Percentiles rank a stretch among this genome's conserved stretches.
These are phyloP conservation scores for Thunnus maccoyii DNA, from an alignment of 2,113 vertebrate genomes.

Conservation along the genomic window DNA sequence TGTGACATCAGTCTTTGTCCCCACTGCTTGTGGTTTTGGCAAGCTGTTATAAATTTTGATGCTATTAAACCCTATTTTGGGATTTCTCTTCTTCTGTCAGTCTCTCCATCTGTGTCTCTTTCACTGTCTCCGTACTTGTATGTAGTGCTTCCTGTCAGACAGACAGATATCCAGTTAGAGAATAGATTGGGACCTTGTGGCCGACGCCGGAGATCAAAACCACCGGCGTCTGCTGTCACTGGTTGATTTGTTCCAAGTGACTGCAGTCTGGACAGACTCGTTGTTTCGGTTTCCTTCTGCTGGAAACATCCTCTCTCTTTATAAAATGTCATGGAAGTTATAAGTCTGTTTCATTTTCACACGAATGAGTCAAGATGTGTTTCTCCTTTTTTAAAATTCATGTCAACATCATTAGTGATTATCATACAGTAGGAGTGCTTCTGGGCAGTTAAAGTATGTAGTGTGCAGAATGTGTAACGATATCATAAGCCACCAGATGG, in stretches of 20 bases:
- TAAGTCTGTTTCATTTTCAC: conserved; percentile 11
- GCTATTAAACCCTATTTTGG: neutral
- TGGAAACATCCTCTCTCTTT: conserved; percentile 13
- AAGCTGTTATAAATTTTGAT: conserved; percentile 17
- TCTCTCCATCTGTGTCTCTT: conserved; percentile 35
- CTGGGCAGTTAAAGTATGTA: neutral
- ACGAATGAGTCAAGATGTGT: neutral
- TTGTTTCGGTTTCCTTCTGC: conserved; percentile 11
- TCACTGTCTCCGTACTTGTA: conserved; percentile 13
- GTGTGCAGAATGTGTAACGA: conserved; percentile 39
- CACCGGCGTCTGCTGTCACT: conserved; percentile 25
- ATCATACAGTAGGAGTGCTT: neutral
- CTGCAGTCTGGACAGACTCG: conserved; percentile 33
- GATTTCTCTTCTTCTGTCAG: neutral
- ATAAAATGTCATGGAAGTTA: conserved; percentile 6
- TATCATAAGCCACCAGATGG: conserved; percentile 73
- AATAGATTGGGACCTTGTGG: conserved; percentile 47
- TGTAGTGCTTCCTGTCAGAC: conserved; percentile 35
- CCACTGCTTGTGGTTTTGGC: neutral
- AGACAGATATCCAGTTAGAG: conserved; percentile 50
- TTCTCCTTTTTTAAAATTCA: neutral
- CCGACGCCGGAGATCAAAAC: conserved; percentile 54
- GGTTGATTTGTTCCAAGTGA: conserved; percentile 56
- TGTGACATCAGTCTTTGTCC: conserved; percentile 15
- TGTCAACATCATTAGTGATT: neutral